Conservation (phyloP, 2,888 invertebrate genomes). For the Monoplex corrugatus region DNA sequence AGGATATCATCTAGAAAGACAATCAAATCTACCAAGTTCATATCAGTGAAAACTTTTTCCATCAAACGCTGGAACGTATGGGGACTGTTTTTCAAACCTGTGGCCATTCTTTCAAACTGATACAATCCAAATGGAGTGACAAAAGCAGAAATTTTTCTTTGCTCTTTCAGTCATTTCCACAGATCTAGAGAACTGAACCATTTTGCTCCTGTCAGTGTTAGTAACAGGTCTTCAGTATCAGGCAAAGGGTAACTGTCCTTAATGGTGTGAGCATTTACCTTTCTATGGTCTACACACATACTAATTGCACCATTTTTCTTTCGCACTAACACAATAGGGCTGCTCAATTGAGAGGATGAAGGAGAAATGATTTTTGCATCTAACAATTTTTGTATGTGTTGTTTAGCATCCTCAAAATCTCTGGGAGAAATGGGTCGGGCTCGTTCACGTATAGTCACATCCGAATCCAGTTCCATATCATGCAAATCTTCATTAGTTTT, state of each 20-base stretch:
- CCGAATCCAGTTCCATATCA: conserved; percentile 27
- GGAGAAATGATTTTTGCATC: conserved; percentile 36
- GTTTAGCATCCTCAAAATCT: conserved; percentile 39
- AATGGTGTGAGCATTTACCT: neutral
- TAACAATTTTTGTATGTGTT: conserved; percentile 34
- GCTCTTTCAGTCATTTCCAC: conserved; percentile 28
- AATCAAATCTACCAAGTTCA: conserved; percentile 44
- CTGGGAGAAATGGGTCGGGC: conserved; percentile 5
- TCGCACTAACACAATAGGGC: conserved; percentile 34
- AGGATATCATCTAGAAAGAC: conserved; percentile 45
- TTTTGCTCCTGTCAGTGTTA: conserved; percentile 9
- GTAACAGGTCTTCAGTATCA: conserved; percentile 35
- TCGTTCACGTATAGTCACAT: neutral
- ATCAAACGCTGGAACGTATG: conserved; percentile 40
- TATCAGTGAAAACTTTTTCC: conserved; percentile 46
- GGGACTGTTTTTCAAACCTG: conserved; percentile 35
- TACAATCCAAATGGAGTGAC: conserved; percentile 32
- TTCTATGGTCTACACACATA: conserved; percentile 28
- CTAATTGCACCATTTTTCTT: conserved; percentile 21
- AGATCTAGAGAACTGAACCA: conserved; percentile 40
- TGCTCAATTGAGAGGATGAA: neutral
- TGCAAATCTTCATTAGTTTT: neutral
- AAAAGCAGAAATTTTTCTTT: conserved; percentile 40
- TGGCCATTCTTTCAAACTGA: conserved; percentile 29
- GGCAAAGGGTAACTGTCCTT: conserved; percentile 36